phyloP scores from a whole-genome alignment of 2,888 invertebrate genomes.

The Nasonovia ribisnigri region DNA sequence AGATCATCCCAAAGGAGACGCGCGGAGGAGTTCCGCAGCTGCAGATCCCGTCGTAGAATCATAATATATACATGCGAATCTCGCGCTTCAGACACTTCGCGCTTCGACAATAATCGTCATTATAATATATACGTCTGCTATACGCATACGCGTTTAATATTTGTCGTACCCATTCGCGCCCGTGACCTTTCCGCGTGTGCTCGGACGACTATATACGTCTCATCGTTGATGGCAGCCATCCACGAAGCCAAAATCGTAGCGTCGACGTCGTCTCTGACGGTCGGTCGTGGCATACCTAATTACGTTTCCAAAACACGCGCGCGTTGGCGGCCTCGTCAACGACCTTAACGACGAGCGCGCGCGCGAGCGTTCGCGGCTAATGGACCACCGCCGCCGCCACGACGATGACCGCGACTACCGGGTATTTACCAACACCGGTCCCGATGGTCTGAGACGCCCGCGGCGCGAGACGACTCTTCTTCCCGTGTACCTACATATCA shows the following conservation, averaged over 20 bases:
- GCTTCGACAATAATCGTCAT: neutral
- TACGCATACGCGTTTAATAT: neutral
- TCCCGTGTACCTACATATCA: neutral
- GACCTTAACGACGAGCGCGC: neutral
- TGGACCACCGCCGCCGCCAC: neutral
- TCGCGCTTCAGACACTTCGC: neutral
- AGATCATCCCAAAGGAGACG: neutral
- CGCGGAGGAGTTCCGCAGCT: too few relatives aligned
- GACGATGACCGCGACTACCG: too few relatives aligned
- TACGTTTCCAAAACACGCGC: constrained; percentile 28
- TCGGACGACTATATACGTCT: neutral
- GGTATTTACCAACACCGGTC: neutral
- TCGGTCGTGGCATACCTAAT: neutral
- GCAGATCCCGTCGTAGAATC: neutral
- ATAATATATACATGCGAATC: neutral
- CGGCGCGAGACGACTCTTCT: neutral
- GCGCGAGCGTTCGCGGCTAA: neutral
- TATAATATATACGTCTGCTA: neutral
- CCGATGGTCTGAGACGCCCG: neutral
- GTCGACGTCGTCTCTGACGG: neutral
- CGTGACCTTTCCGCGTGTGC: constrained; percentile 22
- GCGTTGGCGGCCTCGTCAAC: constrained; percentile 23
- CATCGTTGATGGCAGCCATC: neutral
- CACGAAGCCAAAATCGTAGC: neutral
- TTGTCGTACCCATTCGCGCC: neutral